Evolutionary conservation across 2,797 vertebrate genomes (phyloP).

Genomic region (Sebastes paucispinis): DNA sequence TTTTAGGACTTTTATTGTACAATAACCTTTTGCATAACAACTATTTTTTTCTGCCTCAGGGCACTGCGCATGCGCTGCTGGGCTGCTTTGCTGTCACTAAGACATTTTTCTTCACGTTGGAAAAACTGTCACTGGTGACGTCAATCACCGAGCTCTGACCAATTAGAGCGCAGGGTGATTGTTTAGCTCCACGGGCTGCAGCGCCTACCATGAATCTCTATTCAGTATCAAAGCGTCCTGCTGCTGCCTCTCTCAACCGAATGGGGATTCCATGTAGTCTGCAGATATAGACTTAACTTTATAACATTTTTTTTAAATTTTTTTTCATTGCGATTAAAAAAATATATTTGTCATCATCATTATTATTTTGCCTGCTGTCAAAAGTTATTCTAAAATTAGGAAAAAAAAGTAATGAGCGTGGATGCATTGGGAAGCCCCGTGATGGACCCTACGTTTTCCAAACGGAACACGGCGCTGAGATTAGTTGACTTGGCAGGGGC

Average conservation of each 20-base stretch:
- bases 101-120: slow-evolving; percentile 87
- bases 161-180: slow-evolving; percentile 89
- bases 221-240: slow-evolving; percentile 93
- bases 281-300: slow-evolving; percentile 87
- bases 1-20: slow-evolving; percentile 74
- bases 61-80: slow-evolving; percentile 85
- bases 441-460: slow-evolving; percentile 92
- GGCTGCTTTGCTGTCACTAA: slow-evolving; percentile 77
- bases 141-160: slow-evolving; percentile 87
- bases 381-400: slow-evolving; percentile 89
- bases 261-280: slow-evolving; percentile 91
- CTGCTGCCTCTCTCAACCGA: slow-evolving; percentile 90
- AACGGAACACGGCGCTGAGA: slow-evolving; percentile 92
- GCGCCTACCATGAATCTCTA: slow-evolving; percentile 90
- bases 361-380: slow-evolving; percentile 91
- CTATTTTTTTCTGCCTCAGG: slow-evolving; percentile 69
- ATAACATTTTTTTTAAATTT: slow-evolving; percentile 69
- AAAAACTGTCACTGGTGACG: slow-evolving; percentile 93
- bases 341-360: slow-evolving; percentile 88
- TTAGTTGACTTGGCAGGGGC: slow-evolving; percentile 91
- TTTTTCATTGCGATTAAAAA: slow-evolving; percentile 85
- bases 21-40: slow-evolving; percentile 84
- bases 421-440: slow-evolving; percentile 89
- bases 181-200: slow-evolving; percentile 90
- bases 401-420: slow-evolving; percentile 84